These are phyloP conservation scores for Etia nguti DNA, from an alignment of 2,113 vertebrate species.

Conservation along the genomic window DNA sequence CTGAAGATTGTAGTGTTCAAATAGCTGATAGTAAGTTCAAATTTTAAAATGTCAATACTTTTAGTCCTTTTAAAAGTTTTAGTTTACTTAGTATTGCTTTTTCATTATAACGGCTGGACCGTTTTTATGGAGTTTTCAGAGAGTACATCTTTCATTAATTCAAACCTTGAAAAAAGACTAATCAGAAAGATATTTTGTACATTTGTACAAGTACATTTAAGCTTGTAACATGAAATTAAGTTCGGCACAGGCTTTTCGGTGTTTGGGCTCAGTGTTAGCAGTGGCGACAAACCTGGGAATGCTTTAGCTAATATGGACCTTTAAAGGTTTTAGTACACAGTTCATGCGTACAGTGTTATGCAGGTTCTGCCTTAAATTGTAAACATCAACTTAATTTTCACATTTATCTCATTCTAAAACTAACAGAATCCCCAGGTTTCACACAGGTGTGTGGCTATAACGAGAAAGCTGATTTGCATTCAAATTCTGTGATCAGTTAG, in stretches of 20 bases:
- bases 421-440: not conserved
- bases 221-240: not conserved
- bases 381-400: not conserved
- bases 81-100: not conserved
- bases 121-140: not conserved
- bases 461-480: not conserved
- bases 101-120: not conserved
- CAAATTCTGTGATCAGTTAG: not conserved
- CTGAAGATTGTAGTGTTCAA: not conserved
- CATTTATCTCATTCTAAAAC: not conserved
- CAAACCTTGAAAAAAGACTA: not conserved
- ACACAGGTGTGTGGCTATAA: not conserved
- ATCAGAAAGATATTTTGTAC: not conserved
- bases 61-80: not conserved
- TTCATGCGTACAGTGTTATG: accelerated
- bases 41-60: not conserved
- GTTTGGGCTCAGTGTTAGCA: not conserved
- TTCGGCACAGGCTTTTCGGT: not conserved
- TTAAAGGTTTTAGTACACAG: not conserved
- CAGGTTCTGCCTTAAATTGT: not conserved
- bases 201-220: not conserved
- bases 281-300: not conserved
- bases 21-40: not conserved
- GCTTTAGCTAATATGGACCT: not conserved
- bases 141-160: not conserved